Conservation (phyloP, 2,113 vertebrate species). For the Nyctibius bracteatus region DNA sequence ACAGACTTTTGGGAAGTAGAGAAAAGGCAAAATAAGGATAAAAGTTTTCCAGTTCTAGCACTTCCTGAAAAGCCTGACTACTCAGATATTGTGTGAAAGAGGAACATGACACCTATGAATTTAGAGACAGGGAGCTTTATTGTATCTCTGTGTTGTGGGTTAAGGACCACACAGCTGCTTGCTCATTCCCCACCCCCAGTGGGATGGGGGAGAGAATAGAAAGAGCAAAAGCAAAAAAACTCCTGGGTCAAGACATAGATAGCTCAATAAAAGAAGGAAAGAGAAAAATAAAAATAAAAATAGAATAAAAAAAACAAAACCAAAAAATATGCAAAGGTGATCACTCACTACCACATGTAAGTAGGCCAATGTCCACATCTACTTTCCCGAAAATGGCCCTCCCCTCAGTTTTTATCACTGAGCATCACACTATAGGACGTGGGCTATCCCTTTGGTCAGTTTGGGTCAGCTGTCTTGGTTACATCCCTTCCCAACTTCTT, state of each 20-base stretch:
- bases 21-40: background rate
- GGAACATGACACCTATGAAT: background rate
- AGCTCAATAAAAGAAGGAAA: background rate
- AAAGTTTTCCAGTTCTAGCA: background rate
- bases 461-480: background rate
- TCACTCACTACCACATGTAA: background rate
- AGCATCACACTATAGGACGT: background rate
- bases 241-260: background rate
- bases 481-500: background rate
- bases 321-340: fast-evolving
- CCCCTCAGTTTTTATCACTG: background rate
- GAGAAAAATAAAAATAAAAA: background rate
- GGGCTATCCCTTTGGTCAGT: fast-evolving
- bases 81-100: background rate
- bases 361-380: background rate
- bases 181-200: fast-evolving
- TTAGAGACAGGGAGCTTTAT: background rate
- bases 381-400: background rate
- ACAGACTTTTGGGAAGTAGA: background rate
- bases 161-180: background rate
- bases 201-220: background rate
- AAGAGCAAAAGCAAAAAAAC: background rate
- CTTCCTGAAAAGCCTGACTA: background rate
- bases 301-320: background rate
- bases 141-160: background rate